Evolutionary conservation across 2,797 vertebrate genomes (phyloP), one percentile per base, ranked within the genome.

Genomic region (Oreortyx pictus): DNA sequence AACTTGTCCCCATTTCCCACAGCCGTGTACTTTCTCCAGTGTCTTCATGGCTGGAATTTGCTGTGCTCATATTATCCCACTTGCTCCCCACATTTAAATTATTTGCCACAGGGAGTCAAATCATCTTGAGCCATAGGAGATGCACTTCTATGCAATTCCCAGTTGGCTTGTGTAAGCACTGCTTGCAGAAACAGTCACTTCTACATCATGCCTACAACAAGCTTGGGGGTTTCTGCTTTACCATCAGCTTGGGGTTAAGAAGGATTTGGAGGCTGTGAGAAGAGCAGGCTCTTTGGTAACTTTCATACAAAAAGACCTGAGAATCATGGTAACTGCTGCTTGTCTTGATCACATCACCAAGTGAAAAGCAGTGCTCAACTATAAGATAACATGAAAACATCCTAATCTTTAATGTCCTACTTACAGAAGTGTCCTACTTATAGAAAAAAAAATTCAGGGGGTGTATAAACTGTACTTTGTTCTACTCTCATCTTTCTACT

Each of bases 301-400:
- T 0, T 57, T 73, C 20, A 19, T 70, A 72, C 0, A 0, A 11
- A 25, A 20, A 1, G 37, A 12, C 46, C 70, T 77, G 29, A 61
- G 67, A 88, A 33, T 64, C 31, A 56, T 47, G 78, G 46, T 39
- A 91, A 35, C 22, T 2, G 8, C 57, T 81, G 22, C 39, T 90
- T 70, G 25, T 47, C 86, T 86, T 27, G 20, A 33, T 59, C 39
- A 7, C 13, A 14, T 8, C 62, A 66, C 16, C 23, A 43, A 52
- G 11, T 43, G 61, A 57, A 82, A 90, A 92, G 24, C 43, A 54
- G 12, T 17, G 22, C 49, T 73, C 25, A 12, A 52, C 70, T 19
- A 29, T 66, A 82, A 64, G 29, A 39, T 72, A 41, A 61, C 10
- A 27, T 49, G 24, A 56, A 83, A 86, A 14, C n/a, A 59, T 89